Conservation (phyloP, 2,113 vertebrate genomes). For the Epinephelus lanceolatus region DNA sequence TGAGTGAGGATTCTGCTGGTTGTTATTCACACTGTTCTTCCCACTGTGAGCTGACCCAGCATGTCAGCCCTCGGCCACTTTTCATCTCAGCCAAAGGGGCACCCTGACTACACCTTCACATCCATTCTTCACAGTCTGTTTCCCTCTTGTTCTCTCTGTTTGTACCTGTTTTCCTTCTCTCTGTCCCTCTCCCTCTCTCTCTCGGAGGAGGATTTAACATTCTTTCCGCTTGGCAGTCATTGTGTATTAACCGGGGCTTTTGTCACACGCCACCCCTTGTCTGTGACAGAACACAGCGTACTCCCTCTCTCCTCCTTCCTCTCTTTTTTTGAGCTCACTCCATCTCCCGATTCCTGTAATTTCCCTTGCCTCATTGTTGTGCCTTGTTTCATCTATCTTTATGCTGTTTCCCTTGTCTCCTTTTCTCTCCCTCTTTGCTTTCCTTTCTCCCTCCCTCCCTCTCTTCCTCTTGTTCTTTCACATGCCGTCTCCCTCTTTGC, state of each 20-base stretch:
- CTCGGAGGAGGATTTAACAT: constrained; percentile 79
- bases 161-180: constrained; percentile 56
- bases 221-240: constrained; percentile 83
- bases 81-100: constrained; percentile 25
- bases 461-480: constrained; percentile 1
- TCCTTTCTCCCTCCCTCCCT: not conserved
- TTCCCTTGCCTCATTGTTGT: not conserved
- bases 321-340: constrained; percentile 18
- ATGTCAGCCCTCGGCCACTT: not conserved
- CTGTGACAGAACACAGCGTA: constrained; percentile 58
- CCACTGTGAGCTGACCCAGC: constrained; percentile 10
- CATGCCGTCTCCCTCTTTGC: constrained; percentile 11
- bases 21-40: not conserved
- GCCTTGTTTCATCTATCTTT: constrained; percentile 7
- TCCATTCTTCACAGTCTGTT: constrained; percentile 65
- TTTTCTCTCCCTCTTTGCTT: not conserved
- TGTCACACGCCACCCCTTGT: constrained; percentile 72
- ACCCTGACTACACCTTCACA: constrained; percentile 53
- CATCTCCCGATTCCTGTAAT: not conserved
- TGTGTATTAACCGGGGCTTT: constrained; percentile 77
- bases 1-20: not conserved
- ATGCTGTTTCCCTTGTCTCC: not conserved
- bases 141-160: constrained; percentile 54
- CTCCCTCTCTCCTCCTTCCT: constrained; percentile 12
- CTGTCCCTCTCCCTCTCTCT: constrained; percentile 35